A percentile compares a stretch with the other conserved stretches of the same genome.
Evolutionary conservation across 2,888 invertebrate species (phyloP).

Genomic region (Stenchaetothrips biformis): DNA sequence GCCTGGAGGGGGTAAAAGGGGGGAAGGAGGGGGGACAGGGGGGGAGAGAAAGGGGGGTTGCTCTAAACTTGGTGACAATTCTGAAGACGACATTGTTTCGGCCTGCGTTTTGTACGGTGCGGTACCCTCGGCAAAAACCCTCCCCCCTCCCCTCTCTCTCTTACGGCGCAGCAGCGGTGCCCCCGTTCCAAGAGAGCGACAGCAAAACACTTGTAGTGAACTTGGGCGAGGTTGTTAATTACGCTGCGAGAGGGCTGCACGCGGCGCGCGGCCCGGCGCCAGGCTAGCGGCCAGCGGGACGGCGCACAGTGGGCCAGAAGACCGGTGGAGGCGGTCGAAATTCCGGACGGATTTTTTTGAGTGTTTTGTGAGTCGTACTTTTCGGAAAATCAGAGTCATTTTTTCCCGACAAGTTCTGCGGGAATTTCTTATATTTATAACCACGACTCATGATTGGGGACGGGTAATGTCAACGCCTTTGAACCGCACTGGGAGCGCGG

Average conservation of each 20-base stretch:
- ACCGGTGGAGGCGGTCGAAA: too few species aligned
- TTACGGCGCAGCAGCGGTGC: not conserved
- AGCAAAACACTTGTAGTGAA: slow-evolving; percentile 21
- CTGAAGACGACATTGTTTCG: slow-evolving; percentile 21
- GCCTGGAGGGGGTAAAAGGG: not conserved
- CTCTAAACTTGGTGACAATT: slow-evolving; percentile 19
- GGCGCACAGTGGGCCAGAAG: not conserved
- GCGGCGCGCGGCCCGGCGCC: not conserved
- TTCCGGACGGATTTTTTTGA: too few species aligned
- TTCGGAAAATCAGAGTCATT: too few species aligned
- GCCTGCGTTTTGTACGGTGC: not conserved
- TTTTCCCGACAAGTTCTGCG: too few species aligned
- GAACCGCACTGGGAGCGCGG: too few species aligned
- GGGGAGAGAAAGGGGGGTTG: not conserved
- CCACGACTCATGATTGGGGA: too few species aligned
- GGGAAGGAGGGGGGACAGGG: not conserved
- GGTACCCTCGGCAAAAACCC: not conserved
- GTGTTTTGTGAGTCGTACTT: too few species aligned
- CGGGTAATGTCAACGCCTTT: too few species aligned
- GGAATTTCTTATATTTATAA: too few species aligned
- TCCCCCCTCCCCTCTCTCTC: not conserved
- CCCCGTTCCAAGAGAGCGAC: not conserved
- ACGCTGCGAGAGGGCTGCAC: not conserved
- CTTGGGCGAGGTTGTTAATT: not conserved
- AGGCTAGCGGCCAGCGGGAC: not conserved